Base-by-base conservation (phyloP, 2,113 vertebrate genomes). In the Fulica atra region DNA sequence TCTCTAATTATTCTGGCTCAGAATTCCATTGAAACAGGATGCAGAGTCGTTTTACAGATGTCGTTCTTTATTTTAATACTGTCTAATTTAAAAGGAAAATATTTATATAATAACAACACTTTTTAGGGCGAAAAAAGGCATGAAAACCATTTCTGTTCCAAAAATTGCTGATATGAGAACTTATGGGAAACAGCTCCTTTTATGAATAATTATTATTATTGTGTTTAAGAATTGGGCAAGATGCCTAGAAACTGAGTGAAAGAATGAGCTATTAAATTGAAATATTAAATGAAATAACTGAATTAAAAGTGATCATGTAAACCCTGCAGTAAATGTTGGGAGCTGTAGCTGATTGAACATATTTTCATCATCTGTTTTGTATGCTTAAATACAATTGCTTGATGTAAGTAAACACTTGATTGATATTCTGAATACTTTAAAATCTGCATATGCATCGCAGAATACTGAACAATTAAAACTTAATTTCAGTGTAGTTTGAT, bases 251-350 rank as follows among this genome's bases (percentile, higher is more conserved):
- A 97, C 68, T 87, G 91, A 96, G 93, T 97, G 95, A 97, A 97
- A 96, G 96, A 96, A 96, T 72, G 81, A 96, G 65, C 86, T 97
- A 97, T 97, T 97, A 97, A 97, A 97, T 97, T 97, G 97, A 97
- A 97, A 97, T 97, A 97, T 97, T 97, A 97, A 97, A 97, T 96
- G 85, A 96, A 96, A 97, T 97, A 97, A 97, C 95, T 97, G 96
- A 97, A 97, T 97, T 97, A 96, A 96, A 96, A 96, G 82, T 80
- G 87, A 96, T 97, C 94, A 59, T 80, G 91, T 96, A 97, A 97
- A 91, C 89, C 72, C 73, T 84, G 81, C 89, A 87, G 69, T 94
- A 96, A 96, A 90, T 93, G 76, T 90, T 94, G 84, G 92, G 91
- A 89, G 72, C 84, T 97, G 88, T 90, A 96, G 92, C 92, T 96